These are phyloP conservation scores for Dione juno DNA, from an alignment of 2,888 invertebrate genomes.

Conservation along the genomic window DNA sequence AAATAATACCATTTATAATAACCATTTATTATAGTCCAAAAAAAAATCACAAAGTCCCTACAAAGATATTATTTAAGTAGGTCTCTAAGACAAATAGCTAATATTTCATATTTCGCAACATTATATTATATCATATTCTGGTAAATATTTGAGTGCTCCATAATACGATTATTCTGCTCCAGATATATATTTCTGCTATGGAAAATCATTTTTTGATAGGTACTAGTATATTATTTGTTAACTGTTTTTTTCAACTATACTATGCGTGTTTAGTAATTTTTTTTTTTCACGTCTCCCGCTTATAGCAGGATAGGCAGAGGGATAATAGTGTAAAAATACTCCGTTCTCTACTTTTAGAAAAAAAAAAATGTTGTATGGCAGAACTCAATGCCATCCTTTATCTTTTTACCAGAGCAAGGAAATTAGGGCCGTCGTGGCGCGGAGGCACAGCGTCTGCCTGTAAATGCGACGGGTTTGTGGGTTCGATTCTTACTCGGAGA, in stretches of 20 bases:
- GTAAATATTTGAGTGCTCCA: slow-evolving; percentile 35
- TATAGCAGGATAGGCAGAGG: background rate
- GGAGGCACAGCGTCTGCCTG: too few relatives aligned
- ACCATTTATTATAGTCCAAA: background rate
- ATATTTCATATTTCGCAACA: slow-evolving; percentile 17
- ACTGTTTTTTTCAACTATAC: background rate
- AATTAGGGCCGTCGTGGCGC: too few relatives aligned
- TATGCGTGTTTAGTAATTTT: background rate
- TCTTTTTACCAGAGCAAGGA: too few relatives aligned
- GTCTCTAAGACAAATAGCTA: background rate
- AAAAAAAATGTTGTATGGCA: too few relatives aligned
- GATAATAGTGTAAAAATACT: background rate
- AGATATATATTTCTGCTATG: slow-evolving; percentile 7
- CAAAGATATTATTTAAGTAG: slow-evolving; percentile 1
- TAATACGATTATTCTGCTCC: slow-evolving; percentile 33
- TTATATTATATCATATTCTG: slow-evolving; percentile 16
- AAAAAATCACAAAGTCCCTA: background rate
- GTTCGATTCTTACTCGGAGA: too few relatives aligned
- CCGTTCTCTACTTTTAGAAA: too few relatives aligned
- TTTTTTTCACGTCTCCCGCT: background rate
- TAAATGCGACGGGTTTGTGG: too few relatives aligned
- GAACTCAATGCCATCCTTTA: too few relatives aligned
- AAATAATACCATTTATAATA: too few relatives aligned
- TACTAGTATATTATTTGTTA: background rate
- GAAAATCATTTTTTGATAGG: background rate